Percentiles rank a stretch among this genome's conserved stretches.
phyloP scores from a whole-genome alignment of 2,113 vertebrate species.

The Erythrocebus patas region DNA sequence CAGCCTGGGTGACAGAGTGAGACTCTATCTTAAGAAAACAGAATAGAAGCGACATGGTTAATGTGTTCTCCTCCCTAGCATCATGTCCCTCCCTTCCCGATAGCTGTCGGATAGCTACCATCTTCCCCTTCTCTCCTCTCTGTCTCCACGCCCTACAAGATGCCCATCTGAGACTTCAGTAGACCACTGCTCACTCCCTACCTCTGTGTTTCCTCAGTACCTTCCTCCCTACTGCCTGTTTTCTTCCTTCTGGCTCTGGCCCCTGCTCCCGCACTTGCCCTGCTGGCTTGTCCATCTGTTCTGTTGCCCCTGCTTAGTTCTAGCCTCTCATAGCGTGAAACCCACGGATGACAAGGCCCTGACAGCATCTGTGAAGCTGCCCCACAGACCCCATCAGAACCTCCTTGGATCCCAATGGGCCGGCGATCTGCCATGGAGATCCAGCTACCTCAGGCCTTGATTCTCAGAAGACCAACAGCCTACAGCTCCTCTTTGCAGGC shows the following conservation, averaged over 20 bases:
- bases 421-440: not conserved
- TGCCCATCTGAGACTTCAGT: not conserved
- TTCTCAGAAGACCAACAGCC: not conserved
- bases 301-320: not conserved
- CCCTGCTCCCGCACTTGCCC: not conserved
- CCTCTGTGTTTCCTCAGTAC: not conserved
- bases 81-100: not conserved
- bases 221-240: not conserved
- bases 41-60: no score
- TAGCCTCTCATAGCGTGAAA: not conserved
- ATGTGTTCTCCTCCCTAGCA: not conserved
- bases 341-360: not conserved
- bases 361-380: not conserved
- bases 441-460: not conserved
- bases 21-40: no score
- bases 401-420: no score
- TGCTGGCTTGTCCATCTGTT: no score
- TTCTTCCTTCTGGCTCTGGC: not conserved
- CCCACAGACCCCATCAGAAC: not conserved
- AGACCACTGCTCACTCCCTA: no score
- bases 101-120: not conserved
- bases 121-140: not conserved
- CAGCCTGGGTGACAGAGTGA: no score
- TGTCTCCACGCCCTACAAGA: rapidly evolving
- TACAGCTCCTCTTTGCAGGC: not conserved